A percentile compares a stretch with the other conserved stretches of the same genome.
Conservation (phyloP, 2,888 invertebrate species). For the Xylocampa areola region DNA sequence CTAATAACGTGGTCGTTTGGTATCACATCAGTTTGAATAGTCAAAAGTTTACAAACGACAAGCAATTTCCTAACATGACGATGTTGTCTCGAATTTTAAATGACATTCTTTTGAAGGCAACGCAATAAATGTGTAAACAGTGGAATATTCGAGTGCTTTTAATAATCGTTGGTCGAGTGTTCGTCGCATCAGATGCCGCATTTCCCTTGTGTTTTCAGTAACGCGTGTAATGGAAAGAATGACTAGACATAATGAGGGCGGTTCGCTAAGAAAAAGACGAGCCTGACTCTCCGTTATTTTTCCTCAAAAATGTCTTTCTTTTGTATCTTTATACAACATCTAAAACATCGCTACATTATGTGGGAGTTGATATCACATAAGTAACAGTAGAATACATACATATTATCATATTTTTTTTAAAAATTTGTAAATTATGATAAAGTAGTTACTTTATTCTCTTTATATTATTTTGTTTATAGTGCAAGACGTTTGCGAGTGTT, state of each 20-base stretch:
- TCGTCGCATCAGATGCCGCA: constrained; percentile 59
- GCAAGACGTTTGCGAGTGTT: too few relatives aligned
- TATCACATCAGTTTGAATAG: constrained; percentile 25
- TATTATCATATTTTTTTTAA: too few relatives aligned
- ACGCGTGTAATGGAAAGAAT: constrained; percentile 72
- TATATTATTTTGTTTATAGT: too few relatives aligned
- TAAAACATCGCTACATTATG: constrained; percentile 21
- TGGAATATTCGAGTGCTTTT: constrained; percentile 54
- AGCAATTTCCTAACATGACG: constrained; percentile 31
- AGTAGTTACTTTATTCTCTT: too few relatives aligned
- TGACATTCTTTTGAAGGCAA: constrained; percentile 41
- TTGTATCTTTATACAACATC: constrained; percentile 20
- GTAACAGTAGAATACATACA: constrained; percentile 1
- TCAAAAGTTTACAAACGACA: constrained; percentile 24
- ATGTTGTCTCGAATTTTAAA: constrained; percentile 39
- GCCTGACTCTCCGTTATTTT: constrained; percentile 50
- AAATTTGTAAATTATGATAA: too few relatives aligned
- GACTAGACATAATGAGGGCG: constrained; percentile 64
- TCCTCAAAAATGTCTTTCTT: constrained; percentile 23
- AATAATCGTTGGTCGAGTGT: constrained; percentile 51
- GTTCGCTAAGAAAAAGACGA: constrained; percentile 24
- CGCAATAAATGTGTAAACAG: constrained; percentile 37
- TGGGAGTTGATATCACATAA: constrained; percentile 13
- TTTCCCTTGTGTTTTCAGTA: constrained; percentile 69
- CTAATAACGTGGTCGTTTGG: constrained; percentile 3